These are phyloP conservation scores for Perizoma flavofasciatum DNA, from an alignment of 2,888 invertebrate species.

Conservation along the genomic window DNA sequence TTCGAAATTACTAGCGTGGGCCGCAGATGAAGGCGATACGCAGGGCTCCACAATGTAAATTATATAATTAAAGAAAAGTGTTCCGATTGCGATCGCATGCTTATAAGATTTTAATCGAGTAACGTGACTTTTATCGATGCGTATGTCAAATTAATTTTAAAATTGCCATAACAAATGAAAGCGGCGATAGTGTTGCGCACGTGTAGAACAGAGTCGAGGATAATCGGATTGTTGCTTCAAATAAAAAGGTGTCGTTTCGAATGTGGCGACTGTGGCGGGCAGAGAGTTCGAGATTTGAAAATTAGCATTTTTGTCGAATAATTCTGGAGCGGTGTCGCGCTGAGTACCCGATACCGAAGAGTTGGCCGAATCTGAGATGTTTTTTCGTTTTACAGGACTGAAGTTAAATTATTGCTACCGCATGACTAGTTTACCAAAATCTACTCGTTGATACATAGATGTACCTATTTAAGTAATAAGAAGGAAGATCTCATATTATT, in stretches of 20 bases:
- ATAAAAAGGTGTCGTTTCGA: slow-evolving; percentile 73
- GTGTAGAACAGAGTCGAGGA: slow-evolving; percentile 45
- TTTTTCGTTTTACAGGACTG: slow-evolving; percentile 69
- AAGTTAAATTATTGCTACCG: slow-evolving; percentile 68
- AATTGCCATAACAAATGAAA: slow-evolving; percentile 45
- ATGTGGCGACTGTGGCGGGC: slow-evolving; percentile 69
- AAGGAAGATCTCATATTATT: neutral
- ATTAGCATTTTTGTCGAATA: slow-evolving; percentile 84
- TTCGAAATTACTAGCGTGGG: slow-evolving; percentile 70
- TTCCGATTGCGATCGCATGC: slow-evolving; percentile 66
- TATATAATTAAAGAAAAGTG: slow-evolving; percentile 80
- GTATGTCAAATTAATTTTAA: slow-evolving; percentile 56
- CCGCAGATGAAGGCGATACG: slow-evolving; percentile 69
- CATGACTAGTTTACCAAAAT: slow-evolving; percentile 18
- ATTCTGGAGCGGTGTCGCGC: slow-evolving; percentile 79
- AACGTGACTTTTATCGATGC: slow-evolving; percentile 59
- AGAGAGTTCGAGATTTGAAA: slow-evolving; percentile 78
- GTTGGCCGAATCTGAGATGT: slow-evolving; percentile 61
- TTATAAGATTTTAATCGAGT: slow-evolving; percentile 68
- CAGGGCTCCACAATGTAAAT: slow-evolving; percentile 69
- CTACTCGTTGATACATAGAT: neutral
- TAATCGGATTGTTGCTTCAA: slow-evolving; percentile 63
- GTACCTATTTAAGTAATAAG: neutral
- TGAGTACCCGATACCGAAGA: slow-evolving; percentile 75
- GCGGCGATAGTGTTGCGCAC: slow-evolving; percentile 41